Evolutionary conservation across 2,888 invertebrate species (phyloP), one percentile per base, ranked within the genome.

Genomic region (Molanna angustata): DNA sequence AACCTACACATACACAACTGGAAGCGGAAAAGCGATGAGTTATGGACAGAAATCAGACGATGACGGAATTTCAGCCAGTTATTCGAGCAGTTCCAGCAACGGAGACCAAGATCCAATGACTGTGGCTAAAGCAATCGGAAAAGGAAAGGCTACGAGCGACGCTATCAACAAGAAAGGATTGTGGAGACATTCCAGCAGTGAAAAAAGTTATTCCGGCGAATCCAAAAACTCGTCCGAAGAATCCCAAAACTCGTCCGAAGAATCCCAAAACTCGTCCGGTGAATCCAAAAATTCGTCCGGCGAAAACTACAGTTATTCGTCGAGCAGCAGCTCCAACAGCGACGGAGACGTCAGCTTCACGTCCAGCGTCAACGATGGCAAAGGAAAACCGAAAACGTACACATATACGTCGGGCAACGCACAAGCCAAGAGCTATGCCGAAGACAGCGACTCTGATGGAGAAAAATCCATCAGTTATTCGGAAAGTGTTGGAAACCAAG

Each of bases 1-100:
- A 39, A 58, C 56, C 13, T 48, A 39, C 16, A 56, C 58, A 2
- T 56, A 42, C 39, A 53, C 58, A 6, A 58, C 56, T 19, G 58
- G 58, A 7, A 21, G 46, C 35, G 58, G 56, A 13, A 20, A 44
- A 14, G 58, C 58, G 4, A 19, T 21, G 6, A 35, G 47, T 18
- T 44, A 18, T n/a, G 58, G 54, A 4, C 40, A 22, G 9, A 35
- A 27, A 7, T 40, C 43, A 11, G 50, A 27, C n/a, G 37, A 43
- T 33, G 44, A 42, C 4, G 22, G 32, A n/a, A 22, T 37, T 17
- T 49, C 49, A 6, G 45, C 50, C 4, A 43, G 42, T 13, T 35
- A 37, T 14, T 56, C 52, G 3, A 31, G 20, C 4, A 56, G 56
- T 22, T 18, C 17, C 2, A 48, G 51, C 21, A 51, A 55, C 11